A percentile compares a stretch with the other conserved stretches of the same genome.
Evolutionary conservation across 2,113 vertebrate species (phyloP).

Genomic region (Lepus americanus): DNA sequence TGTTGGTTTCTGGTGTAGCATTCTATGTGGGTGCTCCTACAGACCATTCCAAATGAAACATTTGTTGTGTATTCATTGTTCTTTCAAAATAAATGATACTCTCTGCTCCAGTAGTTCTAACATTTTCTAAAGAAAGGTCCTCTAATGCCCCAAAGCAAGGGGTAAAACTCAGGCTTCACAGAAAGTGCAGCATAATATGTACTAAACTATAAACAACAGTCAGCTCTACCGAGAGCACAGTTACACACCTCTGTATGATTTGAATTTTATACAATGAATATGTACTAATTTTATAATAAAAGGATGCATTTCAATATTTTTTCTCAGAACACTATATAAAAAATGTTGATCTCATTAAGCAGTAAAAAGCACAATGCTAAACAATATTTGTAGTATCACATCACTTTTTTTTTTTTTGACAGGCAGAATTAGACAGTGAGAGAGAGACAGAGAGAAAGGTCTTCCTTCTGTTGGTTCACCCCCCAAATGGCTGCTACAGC

Average conservation of each 20-base stretch:
- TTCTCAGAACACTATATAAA: background rate
- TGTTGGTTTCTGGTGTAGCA: background rate
- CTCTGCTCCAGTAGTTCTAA: conserved; percentile 15
- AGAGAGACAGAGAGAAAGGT: too few species aligned
- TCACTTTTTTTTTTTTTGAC: background rate
- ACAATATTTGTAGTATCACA: background rate
- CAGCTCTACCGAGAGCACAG: background rate
- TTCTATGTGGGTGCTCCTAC: background rate
- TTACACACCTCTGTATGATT: background rate
- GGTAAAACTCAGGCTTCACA: conserved; percentile 8
- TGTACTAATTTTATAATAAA: conserved; percentile 45
- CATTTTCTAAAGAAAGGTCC: background rate
- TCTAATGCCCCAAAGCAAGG: background rate
- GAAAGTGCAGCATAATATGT: background rate
- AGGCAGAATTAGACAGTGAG: too few species aligned
- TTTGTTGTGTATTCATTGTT: background rate
- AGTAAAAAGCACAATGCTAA: background rate
- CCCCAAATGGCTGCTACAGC: too few species aligned
- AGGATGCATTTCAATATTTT: conserved; percentile 1
- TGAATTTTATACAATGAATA: background rate
- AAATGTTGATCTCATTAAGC: background rate
- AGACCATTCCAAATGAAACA: background rate
- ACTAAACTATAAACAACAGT: background rate
- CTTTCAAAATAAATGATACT: background rate
- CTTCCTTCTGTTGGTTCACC: too few species aligned